phyloP scores from a whole-genome alignment of 1,140 invertebrate species.

The Dreissena rostriformis region DNA sequence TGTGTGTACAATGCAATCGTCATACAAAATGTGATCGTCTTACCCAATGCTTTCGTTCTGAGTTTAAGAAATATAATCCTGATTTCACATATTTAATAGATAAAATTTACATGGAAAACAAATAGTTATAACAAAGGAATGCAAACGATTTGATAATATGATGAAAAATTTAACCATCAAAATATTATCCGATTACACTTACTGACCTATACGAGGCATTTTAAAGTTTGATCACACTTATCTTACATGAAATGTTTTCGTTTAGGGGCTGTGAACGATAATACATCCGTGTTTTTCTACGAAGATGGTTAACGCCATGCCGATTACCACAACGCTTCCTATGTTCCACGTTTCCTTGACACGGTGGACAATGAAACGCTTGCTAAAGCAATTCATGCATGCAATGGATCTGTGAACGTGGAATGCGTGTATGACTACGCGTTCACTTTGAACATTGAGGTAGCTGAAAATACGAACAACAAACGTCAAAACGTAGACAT shows the following conservation, averaged over 20 bases:
- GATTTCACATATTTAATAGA: too few relatives aligned
- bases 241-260: neutral
- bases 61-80: too few relatives aligned
- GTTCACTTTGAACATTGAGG: neutral
- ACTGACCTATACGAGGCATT: too few relatives aligned
- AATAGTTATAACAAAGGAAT: too few relatives aligned
- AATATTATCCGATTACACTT: too few relatives aligned
- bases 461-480: neutral
- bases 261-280: slow-evolving; percentile 13
- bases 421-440: slow-evolving; percentile 8
- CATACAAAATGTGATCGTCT: neutral
- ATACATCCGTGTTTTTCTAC: slow-evolving; percentile 1
- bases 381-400: neutral
- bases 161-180: too few relatives aligned
- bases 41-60: too few relatives aligned
- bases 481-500: neutral
- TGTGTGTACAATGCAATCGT: slow-evolving; percentile 5
- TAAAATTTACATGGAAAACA: too few relatives aligned
- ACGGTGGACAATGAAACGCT: neutral
- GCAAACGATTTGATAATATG: too few relatives aligned
- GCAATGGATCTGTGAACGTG: slow-evolving; percentile 1
- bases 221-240: too few relatives aligned
- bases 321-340: slow-evolving; percentile 2
- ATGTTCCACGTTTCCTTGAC: neutral
- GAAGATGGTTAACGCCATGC: neutral